phyloP scores from a whole-genome alignment of 2,113 vertebrate genomes.

The Aldabrachelys gigantea region DNA sequence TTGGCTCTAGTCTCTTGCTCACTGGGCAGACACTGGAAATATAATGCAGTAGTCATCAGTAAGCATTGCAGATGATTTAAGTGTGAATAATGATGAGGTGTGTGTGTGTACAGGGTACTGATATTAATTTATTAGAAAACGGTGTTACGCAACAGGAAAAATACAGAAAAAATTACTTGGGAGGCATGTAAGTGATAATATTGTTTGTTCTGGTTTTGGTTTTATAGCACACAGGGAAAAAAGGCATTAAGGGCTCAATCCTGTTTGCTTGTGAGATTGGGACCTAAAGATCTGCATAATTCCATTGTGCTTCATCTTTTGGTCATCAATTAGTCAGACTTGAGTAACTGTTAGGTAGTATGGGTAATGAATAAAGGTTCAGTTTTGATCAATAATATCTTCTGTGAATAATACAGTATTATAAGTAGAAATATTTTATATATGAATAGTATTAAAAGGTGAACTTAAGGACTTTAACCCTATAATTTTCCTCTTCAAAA shows the following conservation, averaged over 20 bases:
- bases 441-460: not conserved
- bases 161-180: not conserved
- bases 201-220: not conserved
- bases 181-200: not conserved
- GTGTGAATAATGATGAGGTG: not conserved
- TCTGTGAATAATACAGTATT: not conserved
- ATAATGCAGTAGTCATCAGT: not conserved
- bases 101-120: not conserved
- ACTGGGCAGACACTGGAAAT: not conserved
- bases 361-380: not conserved
- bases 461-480: not conserved
- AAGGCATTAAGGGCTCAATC: not conserved
- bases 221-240: not conserved
- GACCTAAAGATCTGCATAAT: not conserved
- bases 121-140: not conserved
- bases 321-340: conserved; percentile 42
- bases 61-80: not conserved
- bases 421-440: not conserved
- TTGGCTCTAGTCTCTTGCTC: not conserved
- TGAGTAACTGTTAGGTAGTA: not conserved
- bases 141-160: not conserved
- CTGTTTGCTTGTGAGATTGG: not conserved
- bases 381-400: conserved; percentile 4
- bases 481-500: conserved; percentile 1
- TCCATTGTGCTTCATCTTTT: conserved; percentile 5